Conservation (phyloP, 1,140 invertebrate species). For the Nasonia longicornis region DNA sequence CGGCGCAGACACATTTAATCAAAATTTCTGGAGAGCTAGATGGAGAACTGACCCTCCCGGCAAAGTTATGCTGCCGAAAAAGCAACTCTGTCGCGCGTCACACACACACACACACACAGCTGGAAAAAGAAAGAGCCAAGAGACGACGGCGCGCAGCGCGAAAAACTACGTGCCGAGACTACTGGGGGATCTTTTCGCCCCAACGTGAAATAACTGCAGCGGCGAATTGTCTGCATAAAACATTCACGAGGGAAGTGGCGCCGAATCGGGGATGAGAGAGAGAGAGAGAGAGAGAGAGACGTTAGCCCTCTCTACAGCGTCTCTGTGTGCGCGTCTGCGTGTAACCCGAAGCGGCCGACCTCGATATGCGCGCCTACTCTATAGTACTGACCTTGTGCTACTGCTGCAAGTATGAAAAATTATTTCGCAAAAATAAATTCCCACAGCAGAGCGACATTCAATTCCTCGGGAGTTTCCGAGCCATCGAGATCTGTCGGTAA, state of each 20-base stretch:
- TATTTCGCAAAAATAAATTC: not conserved
- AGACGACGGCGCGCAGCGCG: not conserved
- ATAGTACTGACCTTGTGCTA: constrained; percentile 45
- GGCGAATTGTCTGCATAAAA: constrained; percentile 68
- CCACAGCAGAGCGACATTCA: not conserved
- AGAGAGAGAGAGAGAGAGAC: constrained; percentile 32
- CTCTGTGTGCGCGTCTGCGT: constrained; percentile 52
- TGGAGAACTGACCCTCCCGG: not conserved
- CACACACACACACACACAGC: constrained; percentile 1
- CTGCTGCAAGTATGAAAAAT: not conserved
- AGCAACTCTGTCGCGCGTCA: not conserved
- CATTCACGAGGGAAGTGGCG: constrained; percentile 62
- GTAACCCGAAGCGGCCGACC: constrained; percentile 43
- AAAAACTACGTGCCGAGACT: constrained; percentile 57
- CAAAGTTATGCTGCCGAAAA: constrained; percentile 7
- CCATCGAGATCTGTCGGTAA: not conserved
- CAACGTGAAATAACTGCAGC: constrained; percentile 66
- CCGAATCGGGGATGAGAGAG: constrained; percentile 53
- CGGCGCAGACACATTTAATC: not conserved
- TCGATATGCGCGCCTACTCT: constrained; percentile 50
- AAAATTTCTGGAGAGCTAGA: not conserved
- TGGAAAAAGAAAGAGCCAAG: constrained; percentile 48
- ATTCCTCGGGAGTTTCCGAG: not conserved
- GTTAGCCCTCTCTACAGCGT: constrained; percentile 29
- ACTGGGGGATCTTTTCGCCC: constrained; percentile 59